A percentile compares a stretch with the other conserved stretches of the same genome.
These are phyloP conservation scores for Brachyrhaphis roseni DNA, from an alignment of 2,797 vertebrate species.

Conservation along the genomic window DNA sequence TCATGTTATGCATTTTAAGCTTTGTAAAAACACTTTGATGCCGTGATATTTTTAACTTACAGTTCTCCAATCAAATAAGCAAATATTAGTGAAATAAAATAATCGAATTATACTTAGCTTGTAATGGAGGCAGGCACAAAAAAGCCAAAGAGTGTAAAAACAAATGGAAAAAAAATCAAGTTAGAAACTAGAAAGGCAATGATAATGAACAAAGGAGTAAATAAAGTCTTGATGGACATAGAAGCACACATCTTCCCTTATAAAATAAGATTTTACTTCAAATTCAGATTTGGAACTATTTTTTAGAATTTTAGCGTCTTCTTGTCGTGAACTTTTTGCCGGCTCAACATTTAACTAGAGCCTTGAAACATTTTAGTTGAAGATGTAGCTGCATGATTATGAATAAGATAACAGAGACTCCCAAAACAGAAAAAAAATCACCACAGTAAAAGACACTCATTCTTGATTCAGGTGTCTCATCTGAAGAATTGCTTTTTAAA, in stretches of 20 bases:
- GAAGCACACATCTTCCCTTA: not conserved
- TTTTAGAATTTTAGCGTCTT: slow-evolving; percentile 36
- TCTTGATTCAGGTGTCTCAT: slow-evolving; percentile 13
- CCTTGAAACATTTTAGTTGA: slow-evolving; percentile 29
- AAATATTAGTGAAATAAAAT: not conserved
- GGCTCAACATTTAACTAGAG: slow-evolving; percentile 36
- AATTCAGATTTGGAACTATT: slow-evolving; percentile 46
- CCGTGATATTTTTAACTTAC: not conserved
- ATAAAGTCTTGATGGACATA: not conserved
- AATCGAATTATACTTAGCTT: not conserved
- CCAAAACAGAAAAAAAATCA: not conserved
- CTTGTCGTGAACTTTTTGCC: slow-evolving; percentile 37
- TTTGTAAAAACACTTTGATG: not conserved
- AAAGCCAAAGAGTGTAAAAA: not conserved
- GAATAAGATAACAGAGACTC: slow-evolving; percentile 6
- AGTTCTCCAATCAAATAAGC: not conserved
- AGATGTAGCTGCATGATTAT: slow-evolving; percentile 9
- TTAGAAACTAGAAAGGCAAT: not conserved
- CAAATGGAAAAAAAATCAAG: not conserved
- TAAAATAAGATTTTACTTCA: slow-evolving; percentile 18
- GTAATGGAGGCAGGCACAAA: not conserved
- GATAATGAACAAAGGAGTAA: not conserved
- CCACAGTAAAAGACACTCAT: slow-evolving; percentile 12
- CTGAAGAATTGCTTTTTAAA: slow-evolving; percentile 17
- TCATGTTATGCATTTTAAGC: not conserved